phyloP scores from a whole-genome alignment of 2,113 vertebrate species.

The Daubentonia madagascariensis region DNA sequence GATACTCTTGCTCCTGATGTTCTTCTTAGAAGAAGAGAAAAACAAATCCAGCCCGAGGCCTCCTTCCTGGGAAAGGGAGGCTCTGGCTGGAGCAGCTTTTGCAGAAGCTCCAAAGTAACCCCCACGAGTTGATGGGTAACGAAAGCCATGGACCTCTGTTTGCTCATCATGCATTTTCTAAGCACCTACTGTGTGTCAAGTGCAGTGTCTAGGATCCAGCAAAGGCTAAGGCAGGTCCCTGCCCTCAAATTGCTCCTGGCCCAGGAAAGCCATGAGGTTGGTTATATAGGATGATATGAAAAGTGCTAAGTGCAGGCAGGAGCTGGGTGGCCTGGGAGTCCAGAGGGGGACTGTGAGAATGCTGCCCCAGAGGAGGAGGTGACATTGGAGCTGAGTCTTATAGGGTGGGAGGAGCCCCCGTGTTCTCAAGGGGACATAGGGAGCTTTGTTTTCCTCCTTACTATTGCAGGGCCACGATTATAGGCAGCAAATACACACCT shows the following conservation, averaged over 20 bases:
- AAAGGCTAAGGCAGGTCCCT: background rate
- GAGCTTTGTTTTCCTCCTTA: background rate
- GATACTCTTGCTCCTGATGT: background rate
- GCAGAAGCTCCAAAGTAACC: background rate
- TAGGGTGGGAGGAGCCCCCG: background rate
- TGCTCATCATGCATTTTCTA: background rate
- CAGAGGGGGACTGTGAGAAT: background rate
- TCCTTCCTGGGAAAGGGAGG: background rate
- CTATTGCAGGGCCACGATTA: background rate
- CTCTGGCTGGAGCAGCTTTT: background rate
- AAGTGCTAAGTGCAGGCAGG: too few relatives aligned
- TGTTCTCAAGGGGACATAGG: background rate
- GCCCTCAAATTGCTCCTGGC: accelerated
- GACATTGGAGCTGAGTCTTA: background rate
- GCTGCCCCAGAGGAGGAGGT: background rate
- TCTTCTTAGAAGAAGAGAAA: background rate
- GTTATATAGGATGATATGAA: background rate
- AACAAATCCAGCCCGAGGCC: background rate
- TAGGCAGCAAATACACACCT: accelerated
- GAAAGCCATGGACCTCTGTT: background rate
- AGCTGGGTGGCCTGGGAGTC: too few relatives aligned
- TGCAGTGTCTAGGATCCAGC: background rate
- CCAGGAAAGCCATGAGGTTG: accelerated
- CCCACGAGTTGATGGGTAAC: accelerated
- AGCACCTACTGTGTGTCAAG: background rate